Evolutionary conservation across 2,888 invertebrate genomes (phyloP).

Genomic region (Lithophane semibrunnea): DNA sequence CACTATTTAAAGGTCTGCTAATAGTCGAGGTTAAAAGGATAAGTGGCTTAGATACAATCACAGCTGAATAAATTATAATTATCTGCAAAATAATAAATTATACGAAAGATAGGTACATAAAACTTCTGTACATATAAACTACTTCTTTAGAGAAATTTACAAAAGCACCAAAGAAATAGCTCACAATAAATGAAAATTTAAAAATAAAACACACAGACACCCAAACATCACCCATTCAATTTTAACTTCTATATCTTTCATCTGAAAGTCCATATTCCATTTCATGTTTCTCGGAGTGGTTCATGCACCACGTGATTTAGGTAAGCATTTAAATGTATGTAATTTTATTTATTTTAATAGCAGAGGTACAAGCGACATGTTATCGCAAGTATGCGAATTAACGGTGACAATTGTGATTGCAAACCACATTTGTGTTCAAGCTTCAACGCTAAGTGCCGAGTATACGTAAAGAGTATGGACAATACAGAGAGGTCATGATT

Average conservation of each 20-base stretch:
- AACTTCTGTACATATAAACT: not conserved
- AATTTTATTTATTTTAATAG: constrained; percentile 78
- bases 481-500: constrained; percentile 62
- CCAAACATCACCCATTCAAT: constrained; percentile 20
- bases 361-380: constrained; percentile 73
- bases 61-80: constrained; percentile 46
- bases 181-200: constrained; percentile 46
- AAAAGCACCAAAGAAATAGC: constrained; percentile 31
- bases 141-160: constrained; percentile 13
- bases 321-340: constrained; percentile 71
- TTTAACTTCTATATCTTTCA: constrained; percentile 23
- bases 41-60: constrained; percentile 17
- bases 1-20: constrained; percentile 32
- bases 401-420: constrained; percentile 88
- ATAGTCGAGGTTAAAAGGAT: constrained; percentile 35
- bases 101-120: not conserved
- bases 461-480: constrained; percentile 65
- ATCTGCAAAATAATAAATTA: constrained; percentile 17
- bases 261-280: constrained; percentile 26
- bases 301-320: constrained; percentile 61
- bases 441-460: constrained; percentile 76
- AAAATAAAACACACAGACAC: constrained; percentile 24
- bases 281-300: constrained; percentile 9
- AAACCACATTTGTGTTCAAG: constrained; percentile 80
- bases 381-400: constrained; percentile 86